These are phyloP conservation scores for Channa maculata DNA, from an alignment of 2,113 vertebrate genomes.

Conservation along the genomic window DNA sequence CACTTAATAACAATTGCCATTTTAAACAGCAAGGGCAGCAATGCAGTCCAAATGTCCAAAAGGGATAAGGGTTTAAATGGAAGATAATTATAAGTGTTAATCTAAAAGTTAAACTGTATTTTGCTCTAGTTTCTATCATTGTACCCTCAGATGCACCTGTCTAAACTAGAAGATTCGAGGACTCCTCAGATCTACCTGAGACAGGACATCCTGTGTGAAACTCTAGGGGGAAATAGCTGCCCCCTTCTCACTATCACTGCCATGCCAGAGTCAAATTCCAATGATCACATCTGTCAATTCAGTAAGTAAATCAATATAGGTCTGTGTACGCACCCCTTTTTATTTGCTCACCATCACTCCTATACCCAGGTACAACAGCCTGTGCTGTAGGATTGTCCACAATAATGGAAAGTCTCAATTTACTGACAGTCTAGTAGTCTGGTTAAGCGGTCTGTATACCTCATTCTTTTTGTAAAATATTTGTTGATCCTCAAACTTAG, in stretches of 20 bases:
- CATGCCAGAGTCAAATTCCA: slow-evolving; percentile 93
- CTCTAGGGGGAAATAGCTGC: slow-evolving; percentile 93
- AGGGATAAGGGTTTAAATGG: not conserved
- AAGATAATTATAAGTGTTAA: not conserved
- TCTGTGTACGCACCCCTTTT: not conserved
- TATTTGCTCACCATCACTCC: not conserved
- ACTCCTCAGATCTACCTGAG: slow-evolving; percentile 94
- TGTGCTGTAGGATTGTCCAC: not conserved
- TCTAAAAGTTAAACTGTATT: slow-evolving; percentile 12
- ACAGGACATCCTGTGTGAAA: slow-evolving; percentile 92
- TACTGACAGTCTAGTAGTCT: no score
- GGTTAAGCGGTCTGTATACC: no score
- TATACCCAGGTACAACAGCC: not conserved
- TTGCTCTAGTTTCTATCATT: not conserved
- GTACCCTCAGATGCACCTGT: slow-evolving; percentile 91
- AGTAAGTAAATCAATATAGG: slow-evolving; percentile 84
- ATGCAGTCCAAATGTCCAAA: not conserved
- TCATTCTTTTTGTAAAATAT: no score
- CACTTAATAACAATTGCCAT: slow-evolving; percentile 14
- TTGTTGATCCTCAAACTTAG: no score
- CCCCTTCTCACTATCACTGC: slow-evolving; percentile 97
- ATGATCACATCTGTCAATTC: slow-evolving; percentile 94
- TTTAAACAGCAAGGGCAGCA: not conserved
- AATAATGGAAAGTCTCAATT: no score
- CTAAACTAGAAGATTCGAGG: slow-evolving; percentile 90